A percentile compares a stretch with the other conserved stretches of the same genome.
Conservation (phyloP, 2,797 vertebrate species). For the Hypotaenidia philippensis region DNA sequence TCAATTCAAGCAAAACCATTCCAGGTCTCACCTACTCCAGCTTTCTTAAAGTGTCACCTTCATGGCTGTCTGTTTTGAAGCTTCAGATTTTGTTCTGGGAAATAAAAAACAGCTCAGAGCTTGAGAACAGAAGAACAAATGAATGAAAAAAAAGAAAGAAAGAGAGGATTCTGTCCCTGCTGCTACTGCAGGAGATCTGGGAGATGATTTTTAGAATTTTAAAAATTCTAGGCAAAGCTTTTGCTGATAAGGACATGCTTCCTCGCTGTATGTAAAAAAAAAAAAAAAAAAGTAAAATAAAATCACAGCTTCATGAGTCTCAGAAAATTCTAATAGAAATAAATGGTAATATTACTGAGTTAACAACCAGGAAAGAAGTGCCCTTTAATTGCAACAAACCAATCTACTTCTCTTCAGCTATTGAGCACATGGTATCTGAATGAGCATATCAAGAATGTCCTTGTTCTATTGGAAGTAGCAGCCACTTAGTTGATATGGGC, state of each 20-base stretch:
- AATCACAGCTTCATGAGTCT: background rate
- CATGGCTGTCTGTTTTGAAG: constrained; percentile 13
- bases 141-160: background rate
- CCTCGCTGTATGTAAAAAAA: background rate
- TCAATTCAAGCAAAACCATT: constrained; percentile 27
- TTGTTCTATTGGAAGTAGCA: background rate
- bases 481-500: background rate
- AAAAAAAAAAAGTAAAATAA: background rate
- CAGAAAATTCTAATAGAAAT: constrained; percentile 17
- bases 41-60: constrained; percentile 42
- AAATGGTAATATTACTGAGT: constrained; percentile 24
- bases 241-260: background rate
- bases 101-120: background rate
- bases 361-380: background rate
- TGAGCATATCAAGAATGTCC: background rate
- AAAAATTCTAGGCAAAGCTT: constrained; percentile 11
- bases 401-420: background rate
- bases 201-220: constrained; percentile 7
- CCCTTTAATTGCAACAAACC: background rate
- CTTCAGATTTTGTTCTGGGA: background rate
- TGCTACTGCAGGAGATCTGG: background rate
- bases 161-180: background rate
- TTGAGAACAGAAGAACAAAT: background rate
- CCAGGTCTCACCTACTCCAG: background rate
- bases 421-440: background rate